These are phyloP conservation scores for Labeo rohita DNA, from an alignment of 2,113 vertebrate species.

Conservation along the genomic window DNA sequence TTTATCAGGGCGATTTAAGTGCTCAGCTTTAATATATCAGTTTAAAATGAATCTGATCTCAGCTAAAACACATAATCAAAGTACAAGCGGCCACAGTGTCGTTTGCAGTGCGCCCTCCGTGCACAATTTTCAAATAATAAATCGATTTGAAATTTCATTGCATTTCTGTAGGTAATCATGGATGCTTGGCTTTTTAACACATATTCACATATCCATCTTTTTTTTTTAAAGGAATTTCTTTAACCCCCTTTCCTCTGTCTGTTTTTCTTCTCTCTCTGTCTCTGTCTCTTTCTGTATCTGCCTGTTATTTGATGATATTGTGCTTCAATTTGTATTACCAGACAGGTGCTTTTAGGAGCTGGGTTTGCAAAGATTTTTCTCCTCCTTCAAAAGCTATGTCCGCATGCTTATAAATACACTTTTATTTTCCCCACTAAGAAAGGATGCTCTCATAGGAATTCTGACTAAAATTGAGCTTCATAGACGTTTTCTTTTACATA, in stretches of 20 bases:
- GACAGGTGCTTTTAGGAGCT: conserved; percentile 54
- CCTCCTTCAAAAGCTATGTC: conserved; percentile 48
- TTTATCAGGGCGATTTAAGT: neutral
- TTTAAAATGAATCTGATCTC: neutral
- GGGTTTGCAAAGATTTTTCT: conserved; percentile 47
- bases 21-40: conserved; percentile 13
- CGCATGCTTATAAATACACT: conserved; percentile 57
- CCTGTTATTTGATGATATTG: conserved; percentile 25
- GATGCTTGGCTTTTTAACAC: neutral
- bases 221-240: neutral
- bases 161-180: neutral
- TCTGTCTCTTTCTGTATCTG: neutral
- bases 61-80: neutral
- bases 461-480: conserved; percentile 56
- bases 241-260: neutral
- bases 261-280: neutral
- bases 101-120: neutral
- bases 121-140: neutral
- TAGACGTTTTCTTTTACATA: conserved; percentile 62
- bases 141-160: neutral
- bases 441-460: conserved; percentile 63
- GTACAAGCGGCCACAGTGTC: neutral
- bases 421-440: conserved; percentile 55
- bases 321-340: conserved; percentile 52
- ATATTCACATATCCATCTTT: neutral